phyloP scores from a whole-genome alignment of 2,797 vertebrate species.

The Lates japonicus region DNA sequence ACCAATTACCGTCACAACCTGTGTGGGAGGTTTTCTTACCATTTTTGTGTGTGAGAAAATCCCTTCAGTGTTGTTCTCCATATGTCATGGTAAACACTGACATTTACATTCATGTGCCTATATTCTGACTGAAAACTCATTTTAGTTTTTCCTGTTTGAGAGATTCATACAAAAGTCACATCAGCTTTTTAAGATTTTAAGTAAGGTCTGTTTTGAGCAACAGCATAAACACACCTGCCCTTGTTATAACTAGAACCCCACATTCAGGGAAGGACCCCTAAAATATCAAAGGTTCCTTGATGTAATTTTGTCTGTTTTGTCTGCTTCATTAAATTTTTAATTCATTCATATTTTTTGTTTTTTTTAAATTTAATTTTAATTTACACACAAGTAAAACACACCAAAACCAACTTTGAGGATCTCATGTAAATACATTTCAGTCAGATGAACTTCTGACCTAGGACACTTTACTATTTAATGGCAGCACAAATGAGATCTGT shows the following conservation, averaged over 20 bases:
- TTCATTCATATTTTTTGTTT: too few species aligned
- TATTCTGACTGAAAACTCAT: neutral
- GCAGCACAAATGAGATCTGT: neutral
- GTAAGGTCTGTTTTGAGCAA: neutral
- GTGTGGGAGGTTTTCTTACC: slow-evolving; percentile 44
- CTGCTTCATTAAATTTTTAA: neutral
- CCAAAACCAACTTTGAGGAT: neutral
- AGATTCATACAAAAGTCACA: neutral
- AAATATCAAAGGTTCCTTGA: slow-evolving; percentile 4
- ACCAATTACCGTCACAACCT: slow-evolving; percentile 52
- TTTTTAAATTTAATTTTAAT: neutral
- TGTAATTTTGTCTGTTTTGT: neutral
- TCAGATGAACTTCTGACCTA: neutral
- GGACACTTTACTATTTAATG: neutral
- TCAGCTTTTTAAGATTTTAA: neutral
- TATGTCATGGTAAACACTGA: neutral
- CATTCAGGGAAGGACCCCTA: neutral
- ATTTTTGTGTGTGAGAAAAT: slow-evolving; percentile 51
- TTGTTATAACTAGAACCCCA: neutral
- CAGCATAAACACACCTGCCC: neutral
- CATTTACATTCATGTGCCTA: slow-evolving; percentile 1
- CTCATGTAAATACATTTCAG: neutral
- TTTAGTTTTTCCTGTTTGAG: neutral
- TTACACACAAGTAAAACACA: neutral
- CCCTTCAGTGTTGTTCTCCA: slow-evolving; percentile 2